These are phyloP conservation scores for Ammodytes dubius DNA, from an alignment of 2,113 vertebrate species.

Conservation along the genomic window DNA sequence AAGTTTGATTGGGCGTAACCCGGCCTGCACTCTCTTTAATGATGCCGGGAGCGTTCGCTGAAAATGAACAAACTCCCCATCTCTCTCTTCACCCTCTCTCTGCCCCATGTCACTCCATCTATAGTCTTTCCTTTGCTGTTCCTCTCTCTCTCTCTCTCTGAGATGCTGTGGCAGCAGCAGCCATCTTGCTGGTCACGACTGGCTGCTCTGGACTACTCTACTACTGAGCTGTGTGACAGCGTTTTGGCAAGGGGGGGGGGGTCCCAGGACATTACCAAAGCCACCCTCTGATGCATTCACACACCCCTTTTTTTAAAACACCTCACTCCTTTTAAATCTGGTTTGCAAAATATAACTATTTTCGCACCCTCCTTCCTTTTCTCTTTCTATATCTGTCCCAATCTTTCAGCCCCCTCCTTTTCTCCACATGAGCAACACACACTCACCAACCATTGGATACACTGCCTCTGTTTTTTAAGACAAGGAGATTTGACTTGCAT, in stretches of 20 bases:
- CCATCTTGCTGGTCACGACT: constrained; percentile 70
- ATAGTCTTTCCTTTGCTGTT: constrained; percentile 10
- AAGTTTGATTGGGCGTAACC: constrained; percentile 69
- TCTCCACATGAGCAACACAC: constrained; percentile 27
- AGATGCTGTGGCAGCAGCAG: constrained; percentile 13
- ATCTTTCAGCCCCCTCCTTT: background rate
- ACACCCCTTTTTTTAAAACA: constrained; percentile 23
- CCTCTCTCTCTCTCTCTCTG: constrained; percentile 5
- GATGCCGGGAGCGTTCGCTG: constrained; percentile 46
- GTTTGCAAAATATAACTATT: constrained; percentile 62
- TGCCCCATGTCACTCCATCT: background rate
- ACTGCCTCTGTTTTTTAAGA: constrained; percentile 59
- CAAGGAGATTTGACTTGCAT: constrained; percentile 74
- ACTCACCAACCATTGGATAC: constrained; percentile 22
- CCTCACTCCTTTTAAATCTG: constrained; percentile 26
- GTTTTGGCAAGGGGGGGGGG: constrained; percentile 49
- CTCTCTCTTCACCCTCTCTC: constrained; percentile 4
- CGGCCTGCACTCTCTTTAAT: constrained; percentile 58
- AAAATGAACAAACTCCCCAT: constrained; percentile 36
- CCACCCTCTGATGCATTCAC: constrained; percentile 12
- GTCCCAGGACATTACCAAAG: constrained; percentile 49
- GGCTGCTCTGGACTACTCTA: constrained; percentile 71
- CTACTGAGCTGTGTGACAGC: constrained; percentile 67
- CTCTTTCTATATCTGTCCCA: constrained; percentile 35
- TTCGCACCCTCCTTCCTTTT: constrained; percentile 48